Evolutionary conservation across 2,113 vertebrate species (phyloP).

Genomic region (Callithrix jacchus): DNA sequence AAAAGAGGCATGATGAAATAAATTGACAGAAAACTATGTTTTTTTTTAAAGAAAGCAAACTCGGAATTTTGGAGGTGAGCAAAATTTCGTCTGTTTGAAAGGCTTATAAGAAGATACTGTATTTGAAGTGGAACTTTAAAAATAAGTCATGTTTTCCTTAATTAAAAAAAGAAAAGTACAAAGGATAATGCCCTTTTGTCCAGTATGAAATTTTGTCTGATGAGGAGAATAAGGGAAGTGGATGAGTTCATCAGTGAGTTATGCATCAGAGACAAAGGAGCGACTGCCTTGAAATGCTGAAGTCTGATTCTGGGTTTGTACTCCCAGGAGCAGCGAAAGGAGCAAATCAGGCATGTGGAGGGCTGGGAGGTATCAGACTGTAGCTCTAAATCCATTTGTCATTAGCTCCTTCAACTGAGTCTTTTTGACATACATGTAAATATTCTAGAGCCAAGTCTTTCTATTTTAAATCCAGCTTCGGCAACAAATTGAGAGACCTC

Average conservation of each 20-base stretch:
- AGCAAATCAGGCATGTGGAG: background rate
- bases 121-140: background rate
- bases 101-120: background rate
- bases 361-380: accelerated
- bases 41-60: background rate
- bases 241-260: too few species aligned
- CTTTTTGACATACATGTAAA: background rate
- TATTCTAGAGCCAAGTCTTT: background rate
- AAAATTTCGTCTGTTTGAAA: background rate
- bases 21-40: background rate
- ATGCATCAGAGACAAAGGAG: background rate
- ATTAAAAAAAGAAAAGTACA: background rate
- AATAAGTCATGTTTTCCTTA: background rate
- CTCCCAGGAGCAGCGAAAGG: background rate
- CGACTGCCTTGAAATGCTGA: accelerated
- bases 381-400: background rate
- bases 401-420: background rate
- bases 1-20: background rate
- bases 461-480: background rate
- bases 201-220: background rate
- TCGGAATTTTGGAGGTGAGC: background rate
- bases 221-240: background rate
- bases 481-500: background rate
- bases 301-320: background rate
- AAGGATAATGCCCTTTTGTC: background rate